Percentiles rank a stretch among this genome's conserved stretches.
phyloP scores from a whole-genome alignment of 2,113 vertebrate genomes.

The Cyphomyrus plagiostoma region DNA sequence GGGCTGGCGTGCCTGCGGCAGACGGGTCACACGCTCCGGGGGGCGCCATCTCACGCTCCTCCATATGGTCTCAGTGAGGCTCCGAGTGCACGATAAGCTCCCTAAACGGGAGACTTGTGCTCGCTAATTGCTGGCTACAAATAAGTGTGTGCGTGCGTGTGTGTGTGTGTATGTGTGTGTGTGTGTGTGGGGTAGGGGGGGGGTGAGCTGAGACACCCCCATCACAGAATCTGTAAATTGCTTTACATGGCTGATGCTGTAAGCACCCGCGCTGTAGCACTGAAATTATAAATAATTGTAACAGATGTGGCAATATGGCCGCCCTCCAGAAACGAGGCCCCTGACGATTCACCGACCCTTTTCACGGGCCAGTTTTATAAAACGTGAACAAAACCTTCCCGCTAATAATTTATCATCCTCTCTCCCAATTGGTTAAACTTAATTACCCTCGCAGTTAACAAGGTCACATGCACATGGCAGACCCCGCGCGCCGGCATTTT shows the following conservation, averaged over 20 bases:
- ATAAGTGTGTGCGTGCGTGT: constrained; percentile 38
- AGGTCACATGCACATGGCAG: constrained; percentile 99
- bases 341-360: constrained; percentile 98
- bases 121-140: constrained; percentile 95
- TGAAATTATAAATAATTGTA: constrained; percentile 99
- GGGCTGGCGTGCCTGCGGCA: constrained; percentile 95
- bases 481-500: constrained; percentile 79
- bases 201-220: constrained; percentile 81
- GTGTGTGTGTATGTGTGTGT: not conserved
- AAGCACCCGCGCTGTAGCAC: constrained; percentile 89
- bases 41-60: constrained; percentile 95
- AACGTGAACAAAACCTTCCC: constrained; percentile 99
- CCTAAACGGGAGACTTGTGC: constrained; percentile 98
- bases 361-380: constrained; percentile 99
- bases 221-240: constrained; percentile 99
- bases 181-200: constrained; percentile 30
- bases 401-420: constrained; percentile 99
- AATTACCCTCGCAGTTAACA: constrained; percentile 99
- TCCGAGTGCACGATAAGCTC: constrained; percentile 92
- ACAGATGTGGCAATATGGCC: constrained; percentile 99
- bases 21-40: constrained; percentile 98
- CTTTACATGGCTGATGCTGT: constrained; percentile 95
- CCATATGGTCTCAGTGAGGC: constrained; percentile 98
- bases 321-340: constrained; percentile 99
- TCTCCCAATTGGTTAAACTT: constrained; percentile 99